phyloP scores from a whole-genome alignment of 2,888 invertebrate species.

The Andrena bicolor region DNA sequence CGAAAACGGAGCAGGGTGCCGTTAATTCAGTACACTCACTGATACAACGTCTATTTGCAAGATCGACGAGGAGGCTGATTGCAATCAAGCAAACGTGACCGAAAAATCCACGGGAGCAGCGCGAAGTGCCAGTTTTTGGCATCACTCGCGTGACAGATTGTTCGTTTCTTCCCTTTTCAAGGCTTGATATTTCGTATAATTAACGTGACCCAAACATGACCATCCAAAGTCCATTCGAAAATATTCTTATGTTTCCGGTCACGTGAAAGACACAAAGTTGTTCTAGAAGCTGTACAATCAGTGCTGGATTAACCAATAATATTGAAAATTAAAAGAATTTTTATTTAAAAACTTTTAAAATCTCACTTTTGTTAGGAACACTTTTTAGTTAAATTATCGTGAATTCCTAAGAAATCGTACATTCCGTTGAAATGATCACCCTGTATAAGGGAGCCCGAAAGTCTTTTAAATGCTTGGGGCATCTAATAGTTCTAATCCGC shows the following conservation, averaged over 20 bases:
- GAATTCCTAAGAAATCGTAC: too few species aligned
- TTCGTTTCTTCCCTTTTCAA: not conserved
- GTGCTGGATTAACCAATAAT: too few species aligned
- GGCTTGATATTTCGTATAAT: not conserved
- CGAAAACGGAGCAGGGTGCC: constrained; percentile 55
- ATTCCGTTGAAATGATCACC: too few species aligned
- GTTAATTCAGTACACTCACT: constrained; percentile 67
- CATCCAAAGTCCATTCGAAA: constrained; percentile 23
- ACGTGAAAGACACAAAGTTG: not conserved
- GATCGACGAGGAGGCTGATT: constrained; percentile 72
- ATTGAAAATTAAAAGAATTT: too few species aligned
- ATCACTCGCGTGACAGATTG: not conserved
- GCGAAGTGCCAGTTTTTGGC: constrained; percentile 60
- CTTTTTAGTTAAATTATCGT: too few species aligned
- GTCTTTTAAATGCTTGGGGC: too few species aligned
- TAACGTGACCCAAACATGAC: not conserved
- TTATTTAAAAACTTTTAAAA: too few species aligned
- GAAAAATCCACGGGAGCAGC: constrained; percentile 64
- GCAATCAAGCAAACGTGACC: constrained; percentile 73
- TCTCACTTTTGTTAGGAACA: too few species aligned
- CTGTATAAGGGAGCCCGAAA: too few species aligned
- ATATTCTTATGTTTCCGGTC: not conserved
- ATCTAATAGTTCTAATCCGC: too few species aligned
- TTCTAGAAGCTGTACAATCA: too few species aligned
- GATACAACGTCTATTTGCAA: constrained; percentile 72